phyloP scores from a whole-genome alignment of 2,113 vertebrate genomes.

The Anthoscopus minutus region DNA sequence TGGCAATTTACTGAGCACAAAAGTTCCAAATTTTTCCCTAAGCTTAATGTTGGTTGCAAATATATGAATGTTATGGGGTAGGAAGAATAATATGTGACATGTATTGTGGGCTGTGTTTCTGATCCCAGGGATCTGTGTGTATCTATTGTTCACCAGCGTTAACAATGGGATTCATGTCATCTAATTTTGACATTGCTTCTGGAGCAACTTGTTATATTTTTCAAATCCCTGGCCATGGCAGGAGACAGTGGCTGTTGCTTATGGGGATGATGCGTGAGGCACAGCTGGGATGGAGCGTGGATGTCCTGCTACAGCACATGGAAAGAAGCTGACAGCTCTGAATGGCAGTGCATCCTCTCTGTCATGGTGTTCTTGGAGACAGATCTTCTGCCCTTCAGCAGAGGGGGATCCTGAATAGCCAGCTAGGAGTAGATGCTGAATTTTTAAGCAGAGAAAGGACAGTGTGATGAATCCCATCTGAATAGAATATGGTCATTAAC shows the following conservation, averaged over 20 bases:
- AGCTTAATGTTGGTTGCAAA: not conserved
- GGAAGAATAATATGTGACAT: not conserved
- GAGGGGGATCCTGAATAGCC: not conserved
- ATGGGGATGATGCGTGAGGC: not conserved
- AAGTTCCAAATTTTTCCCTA: not conserved
- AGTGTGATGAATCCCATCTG: conserved; percentile 16
- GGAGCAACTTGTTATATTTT: not conserved
- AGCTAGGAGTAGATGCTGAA: not conserved
- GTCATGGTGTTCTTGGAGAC: not conserved
- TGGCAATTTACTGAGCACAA: not conserved
- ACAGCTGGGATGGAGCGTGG: not conserved
- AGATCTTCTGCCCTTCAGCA: not conserved
- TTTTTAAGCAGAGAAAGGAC: conserved; percentile 12
- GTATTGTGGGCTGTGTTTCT: not conserved
- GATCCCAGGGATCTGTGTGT: not conserved
- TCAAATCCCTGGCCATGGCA: not conserved
- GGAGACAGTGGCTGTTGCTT: not conserved
- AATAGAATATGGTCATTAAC: conserved; percentile 36
- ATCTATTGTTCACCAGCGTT: not conserved
- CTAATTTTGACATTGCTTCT: not conserved
- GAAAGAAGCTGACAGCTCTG: not conserved
- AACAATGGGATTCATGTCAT: not conserved
- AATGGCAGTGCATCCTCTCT: not conserved
- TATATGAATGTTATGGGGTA: not conserved
- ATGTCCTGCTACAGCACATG: not conserved